Evolutionary conservation across 2,113 vertebrate genomes (phyloP), one percentile per base, ranked within the genome.

Genomic region (Ictalurus furcatus): DNA sequence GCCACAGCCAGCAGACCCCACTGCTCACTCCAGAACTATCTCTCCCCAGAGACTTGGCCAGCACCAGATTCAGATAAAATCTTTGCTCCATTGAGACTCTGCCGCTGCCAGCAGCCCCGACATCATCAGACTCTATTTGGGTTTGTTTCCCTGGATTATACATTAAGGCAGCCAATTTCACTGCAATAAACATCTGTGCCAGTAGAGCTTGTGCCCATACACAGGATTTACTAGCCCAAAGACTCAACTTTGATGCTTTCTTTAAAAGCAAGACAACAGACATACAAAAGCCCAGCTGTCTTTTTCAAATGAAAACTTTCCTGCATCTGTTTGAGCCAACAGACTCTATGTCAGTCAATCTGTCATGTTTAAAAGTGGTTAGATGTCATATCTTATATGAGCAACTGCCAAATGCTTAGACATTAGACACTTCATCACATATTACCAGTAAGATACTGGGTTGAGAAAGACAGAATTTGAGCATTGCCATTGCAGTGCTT

Each of bases 11-110:
- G 21, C 67, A 89, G 76, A 84, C 30, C 63, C 63, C 87, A 86
- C 73, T 78, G 84, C 71, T 85, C 81, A 89, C 85, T 81, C 54
- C 78, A 85, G 83, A 87, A 76, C 40, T 76, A 59, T 79, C 30
- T n/a, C 79, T 82, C 74, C 56, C 76, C 76, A 83, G 84, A 86
- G 84, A 85, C 54, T 85, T 87, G 76, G 63, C 83, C 90, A 81
- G 61, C 54, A 25, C 56, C 78, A 73, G 76, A 85, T 59, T 54
- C 5, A 85, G 87, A 85, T 69, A 90, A 78, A 89, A 61, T 91
- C 61, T 80, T 34, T 80, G 79, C 48, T 58, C 61, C 16, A 6
- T 7, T 88, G 76, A 34, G 74, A 67, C 78, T 16, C n/a, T 87
- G 34, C 69, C 37, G 84, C 56, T 88, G 81, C 87, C 87, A 88